These are phyloP conservation scores for Sebastes cheni DNA, from an alignment of 2,797 vertebrate genomes.

Conservation along the genomic window DNA sequence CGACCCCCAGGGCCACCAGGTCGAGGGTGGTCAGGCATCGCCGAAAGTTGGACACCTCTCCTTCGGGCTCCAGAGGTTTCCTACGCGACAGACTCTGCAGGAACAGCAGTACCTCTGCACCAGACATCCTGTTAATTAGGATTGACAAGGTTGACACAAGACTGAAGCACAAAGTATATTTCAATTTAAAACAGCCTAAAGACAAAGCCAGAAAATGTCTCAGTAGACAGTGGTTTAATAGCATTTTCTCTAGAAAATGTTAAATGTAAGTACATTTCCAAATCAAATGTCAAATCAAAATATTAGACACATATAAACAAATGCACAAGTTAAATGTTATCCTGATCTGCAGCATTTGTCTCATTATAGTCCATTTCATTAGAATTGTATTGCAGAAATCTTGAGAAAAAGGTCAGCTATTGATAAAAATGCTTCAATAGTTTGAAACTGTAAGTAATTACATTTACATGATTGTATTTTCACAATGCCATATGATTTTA, in stretches of 20 bases:
- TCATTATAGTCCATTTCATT: neutral
- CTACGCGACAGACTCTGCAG: conserved; percentile 77
- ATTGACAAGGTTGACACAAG: neutral
- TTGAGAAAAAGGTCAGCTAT: neutral
- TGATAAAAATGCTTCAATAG: neutral
- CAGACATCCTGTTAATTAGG: conserved; percentile 66
- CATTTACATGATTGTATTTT: neutral
- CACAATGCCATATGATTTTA: neutral
- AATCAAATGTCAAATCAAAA: neutral
- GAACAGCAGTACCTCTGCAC: conserved; percentile 61
- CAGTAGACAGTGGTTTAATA: neutral
- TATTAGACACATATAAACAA: neutral
- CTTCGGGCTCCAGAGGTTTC: conserved; percentile 78
- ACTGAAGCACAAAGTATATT: no score
- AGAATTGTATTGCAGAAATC: neutral
- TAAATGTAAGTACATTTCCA: neutral
- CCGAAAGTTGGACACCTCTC: conserved; percentile 80
- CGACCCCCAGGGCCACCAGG: conserved; percentile 85
- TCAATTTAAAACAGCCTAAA: neutral
- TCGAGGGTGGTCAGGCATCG: conserved; percentile 86
- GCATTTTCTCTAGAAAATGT: neutral
- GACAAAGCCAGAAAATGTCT: neutral
- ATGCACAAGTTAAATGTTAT: neutral
- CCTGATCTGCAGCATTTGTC: neutral
- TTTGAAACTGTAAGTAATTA: neutral